Percentiles rank a stretch among this genome's conserved stretches.
These are phyloP conservation scores for Popillia japonica DNA, from an alignment of 1,140 invertebrate genomes.

Conservation along the genomic window DNA sequence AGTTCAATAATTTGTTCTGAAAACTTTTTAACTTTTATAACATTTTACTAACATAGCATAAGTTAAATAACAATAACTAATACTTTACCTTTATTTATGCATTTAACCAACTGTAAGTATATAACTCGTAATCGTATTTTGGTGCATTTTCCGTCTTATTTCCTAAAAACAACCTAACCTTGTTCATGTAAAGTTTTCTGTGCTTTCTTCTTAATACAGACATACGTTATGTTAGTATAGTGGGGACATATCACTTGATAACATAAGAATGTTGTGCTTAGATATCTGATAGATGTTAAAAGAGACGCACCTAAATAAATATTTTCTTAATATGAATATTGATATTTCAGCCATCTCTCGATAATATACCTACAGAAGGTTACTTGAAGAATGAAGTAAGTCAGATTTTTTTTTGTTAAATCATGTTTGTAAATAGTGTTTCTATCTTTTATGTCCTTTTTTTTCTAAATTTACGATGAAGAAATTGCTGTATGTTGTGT, in stretches of 20 bases:
- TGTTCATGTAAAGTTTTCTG: no score
- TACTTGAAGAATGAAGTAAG: conserved; percentile 16
- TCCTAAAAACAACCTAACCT: no score
- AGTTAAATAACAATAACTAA: no score
- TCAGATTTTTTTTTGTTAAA: neutral
- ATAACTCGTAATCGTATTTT: no score
- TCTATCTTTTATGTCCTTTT: neutral
- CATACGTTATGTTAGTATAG: no score
- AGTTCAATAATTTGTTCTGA: no score
- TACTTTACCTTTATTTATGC: no score
- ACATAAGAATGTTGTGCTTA: neutral
- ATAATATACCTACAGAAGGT: neutral
- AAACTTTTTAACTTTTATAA: no score
- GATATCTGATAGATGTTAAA: neutral
- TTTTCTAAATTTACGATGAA: neutral
- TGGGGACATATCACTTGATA: neutral
- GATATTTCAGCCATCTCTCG: neutral
- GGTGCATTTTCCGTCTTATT: no score
- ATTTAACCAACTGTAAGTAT: no score
- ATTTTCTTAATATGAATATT: neutral
- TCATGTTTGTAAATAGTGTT: neutral
- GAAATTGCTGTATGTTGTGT: neutral
- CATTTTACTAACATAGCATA: no score
- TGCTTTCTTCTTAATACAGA: no score
- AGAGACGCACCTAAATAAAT: neutral